Conservation (phyloP, 2,797 vertebrate species). For the Passerculus sandwichensis region DNA sequence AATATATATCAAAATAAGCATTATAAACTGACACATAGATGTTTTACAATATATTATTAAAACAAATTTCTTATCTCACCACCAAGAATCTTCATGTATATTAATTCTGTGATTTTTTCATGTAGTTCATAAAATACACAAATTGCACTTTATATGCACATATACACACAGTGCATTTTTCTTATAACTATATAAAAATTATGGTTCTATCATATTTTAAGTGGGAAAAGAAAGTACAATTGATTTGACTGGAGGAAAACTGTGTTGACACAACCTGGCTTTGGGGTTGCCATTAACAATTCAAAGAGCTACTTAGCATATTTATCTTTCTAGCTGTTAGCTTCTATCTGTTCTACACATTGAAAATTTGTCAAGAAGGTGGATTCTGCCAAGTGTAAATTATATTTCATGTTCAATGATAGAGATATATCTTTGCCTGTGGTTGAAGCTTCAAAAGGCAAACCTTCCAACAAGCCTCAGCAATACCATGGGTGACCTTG, state of each 20-base stretch:
- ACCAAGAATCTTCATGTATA: rapidly evolving
- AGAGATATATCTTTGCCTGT: background rate
- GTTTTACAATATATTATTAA: background rate
- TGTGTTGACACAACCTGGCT: background rate
- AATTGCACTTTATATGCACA: background rate
- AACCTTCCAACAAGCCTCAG: background rate
- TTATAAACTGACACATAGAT: background rate
- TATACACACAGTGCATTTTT: background rate
- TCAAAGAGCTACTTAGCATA: background rate
- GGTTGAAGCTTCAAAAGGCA: background rate
- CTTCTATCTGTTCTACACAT: background rate
- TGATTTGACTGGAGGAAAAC: background rate
- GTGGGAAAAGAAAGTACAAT: background rate
- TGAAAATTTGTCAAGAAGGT: slow-evolving; percentile 44
- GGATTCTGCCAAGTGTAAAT: background rate
- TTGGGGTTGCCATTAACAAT: background rate
- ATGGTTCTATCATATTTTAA: background rate
- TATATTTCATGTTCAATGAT: background rate
- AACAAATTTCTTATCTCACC: background rate
- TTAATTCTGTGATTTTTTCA: background rate
- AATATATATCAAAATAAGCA: background rate
- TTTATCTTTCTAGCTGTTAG: background rate
- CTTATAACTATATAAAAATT: background rate
- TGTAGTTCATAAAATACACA: background rate
- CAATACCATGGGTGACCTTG: background rate